Evolutionary conservation across 2,888 invertebrate species (phyloP), one percentile per base, ranked within the genome.

Genomic region (Carterocephalus palaemon): DNA sequence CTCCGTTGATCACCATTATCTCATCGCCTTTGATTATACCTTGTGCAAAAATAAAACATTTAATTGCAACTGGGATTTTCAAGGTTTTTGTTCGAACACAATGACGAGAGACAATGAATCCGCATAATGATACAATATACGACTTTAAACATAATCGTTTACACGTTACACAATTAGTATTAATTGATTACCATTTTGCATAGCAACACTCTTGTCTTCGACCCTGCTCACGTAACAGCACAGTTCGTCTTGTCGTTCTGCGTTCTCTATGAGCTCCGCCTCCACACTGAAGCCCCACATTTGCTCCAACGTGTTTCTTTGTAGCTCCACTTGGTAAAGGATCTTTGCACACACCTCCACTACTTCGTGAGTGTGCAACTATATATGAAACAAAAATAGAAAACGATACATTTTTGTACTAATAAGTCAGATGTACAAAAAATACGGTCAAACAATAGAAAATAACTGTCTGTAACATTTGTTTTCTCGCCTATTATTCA

Each of bases 221-320:
- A 98, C 97, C 50, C 98, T 91, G 82, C 96, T 96, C 63, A 98
- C 96, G 85, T 97, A 98, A 80, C 98, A 97, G 85, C 97, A 97
- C 32, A 98, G 91, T 77, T 98, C 98, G 78, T 98, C 98, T 77
- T 98, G 97, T 40, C 96, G 89, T 77, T 98, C 98, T 5, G 96
- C 93, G 80, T 98, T 98, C 78, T 98, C 97, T 53, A 97, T 96
- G 47, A 98, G 90, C 83, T 98, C 98, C 2, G 98, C 98, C 81
- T 98, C 98, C 38, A 98, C 97, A 54, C 96, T 96, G 88, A 98
- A 97, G 60, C 98, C 98, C 95, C 98, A 98, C 95, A 97, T 96
- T 77, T 96, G 95, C 65, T 97, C 97, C 64, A 96, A 89, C 5
- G 95, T 95, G 55, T 92, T 93, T 51, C 98, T 90, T 64, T 95